Evolutionary conservation across 2,888 invertebrate species (phyloP), one percentile per base, ranked within the genome.

Genomic region (Chalcis sispes): DNA sequence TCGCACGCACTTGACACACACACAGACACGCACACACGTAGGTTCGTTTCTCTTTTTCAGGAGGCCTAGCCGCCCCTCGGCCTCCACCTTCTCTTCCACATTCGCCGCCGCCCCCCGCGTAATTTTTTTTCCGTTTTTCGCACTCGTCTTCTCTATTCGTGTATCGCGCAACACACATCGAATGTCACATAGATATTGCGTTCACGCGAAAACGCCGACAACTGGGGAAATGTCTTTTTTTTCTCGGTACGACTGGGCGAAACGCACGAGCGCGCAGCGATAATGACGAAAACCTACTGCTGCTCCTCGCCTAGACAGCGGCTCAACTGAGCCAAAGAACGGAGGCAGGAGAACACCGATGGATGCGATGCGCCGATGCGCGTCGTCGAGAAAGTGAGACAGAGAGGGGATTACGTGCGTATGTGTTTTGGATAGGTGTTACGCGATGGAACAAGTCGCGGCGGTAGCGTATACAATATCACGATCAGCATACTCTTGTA

Each of bases 291-390:
- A 27, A 29, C 23, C 20, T 46, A 29, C 27, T 42, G 4, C 29
- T 32, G 61, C 48, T 74, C 20, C 62, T 69, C 27, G 69, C 72
- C 50, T 69, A 54, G 58, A 65, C 69, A 59, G 72, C 61, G 59
- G 72, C 69, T 70, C 64, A 32, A 77, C 69, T 72, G 76, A 48
- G 29, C 56, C 23, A n/a, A 2, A 7, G 46, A 29, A 10, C n/a
- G 2, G 32, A 64, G 27, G 18, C 32, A 58, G 13, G 3, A n/a
- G n/a, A 32, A 46, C 32, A 23, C 58, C 50, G 25, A 48, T 32
- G 32, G 8, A 8, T 8, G 32, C 32, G 5, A 32, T n/a, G 5
- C 36, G 36, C 36, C 36, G 4, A 36, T 36, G 36, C 36, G 5
- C 36, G 5, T 36, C 36, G 36, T 36, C 36, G 36, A 36, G 4